phyloP scores from a whole-genome alignment of 2,888 invertebrate genomes.

The Megalurothrips usitatus region DNA sequence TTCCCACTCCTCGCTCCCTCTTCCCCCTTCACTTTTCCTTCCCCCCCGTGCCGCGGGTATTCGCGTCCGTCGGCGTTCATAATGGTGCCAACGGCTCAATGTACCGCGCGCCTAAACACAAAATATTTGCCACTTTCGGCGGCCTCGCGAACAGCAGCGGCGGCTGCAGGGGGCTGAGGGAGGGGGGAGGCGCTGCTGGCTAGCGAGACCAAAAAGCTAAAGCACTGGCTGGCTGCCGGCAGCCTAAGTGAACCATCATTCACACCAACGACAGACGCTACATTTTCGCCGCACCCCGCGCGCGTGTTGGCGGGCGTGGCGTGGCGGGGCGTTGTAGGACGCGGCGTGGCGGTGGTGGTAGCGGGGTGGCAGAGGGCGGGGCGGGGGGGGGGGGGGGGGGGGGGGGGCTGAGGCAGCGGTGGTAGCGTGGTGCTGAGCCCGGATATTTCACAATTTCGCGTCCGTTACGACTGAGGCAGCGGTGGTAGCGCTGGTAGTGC shows the following conservation, averaged over 20 bases:
- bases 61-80: background rate
- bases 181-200: background rate
- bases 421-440: background rate
- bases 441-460: conserved; percentile 17
- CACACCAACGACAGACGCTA: conserved; percentile 25
- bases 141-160: background rate
- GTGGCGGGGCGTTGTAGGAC: background rate
- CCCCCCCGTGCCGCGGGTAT: background rate
- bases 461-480: background rate
- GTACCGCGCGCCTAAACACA: conserved; percentile 12
- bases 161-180: background rate
- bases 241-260: conserved; percentile 23
- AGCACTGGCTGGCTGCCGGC: conserved; percentile 1
- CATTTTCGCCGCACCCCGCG: background rate
- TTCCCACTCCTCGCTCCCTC: background rate
- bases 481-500: background rate
- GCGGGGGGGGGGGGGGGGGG: background rate
- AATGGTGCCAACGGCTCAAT: conserved; percentile 13
- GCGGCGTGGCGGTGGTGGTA: background rate
- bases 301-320: background rate
- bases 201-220: background rate
- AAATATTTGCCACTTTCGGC: conserved; percentile 18
- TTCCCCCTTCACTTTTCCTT: background rate
- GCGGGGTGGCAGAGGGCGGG: background rate
- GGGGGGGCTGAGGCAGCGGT: background rate